Conservation (phyloP, 2,113 vertebrate species). For the Pseudorectes ferrugineus region DNA sequence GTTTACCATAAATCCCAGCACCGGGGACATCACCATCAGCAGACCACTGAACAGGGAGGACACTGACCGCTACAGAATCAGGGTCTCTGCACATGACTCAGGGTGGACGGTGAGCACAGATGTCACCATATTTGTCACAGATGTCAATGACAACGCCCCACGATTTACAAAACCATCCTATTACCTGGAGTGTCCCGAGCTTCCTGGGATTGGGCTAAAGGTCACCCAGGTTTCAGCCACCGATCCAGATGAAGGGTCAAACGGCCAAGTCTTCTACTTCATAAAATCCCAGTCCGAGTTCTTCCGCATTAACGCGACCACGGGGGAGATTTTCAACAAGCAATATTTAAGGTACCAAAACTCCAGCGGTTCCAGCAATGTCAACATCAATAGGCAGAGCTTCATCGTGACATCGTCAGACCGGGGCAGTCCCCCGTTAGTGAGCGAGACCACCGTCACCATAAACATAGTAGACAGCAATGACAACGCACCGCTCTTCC, state of each 20-base stretch:
- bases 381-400: constrained; percentile 92
- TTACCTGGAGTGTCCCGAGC: constrained; percentile 91
- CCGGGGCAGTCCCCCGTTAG: constrained; percentile 80
- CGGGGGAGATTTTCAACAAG: constrained; percentile 91
- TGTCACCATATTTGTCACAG: constrained; percentile 90
- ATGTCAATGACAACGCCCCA: constrained; percentile 93
- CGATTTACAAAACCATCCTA: constrained; percentile 91
- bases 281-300: constrained; percentile 94
- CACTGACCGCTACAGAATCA: constrained; percentile 86
- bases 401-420: constrained; percentile 95
- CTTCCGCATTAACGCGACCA: constrained; percentile 90
- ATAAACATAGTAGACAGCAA: constrained; percentile 93
- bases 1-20: constrained; percentile 86
- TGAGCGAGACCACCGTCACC: constrained; percentile 94
- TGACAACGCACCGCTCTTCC: constrained; percentile 88
- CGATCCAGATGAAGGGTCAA: constrained; percentile 87
- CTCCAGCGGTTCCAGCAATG: constrained; percentile 77
- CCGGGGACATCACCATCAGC: constrained; percentile 90
- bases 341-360: constrained; percentile 90
- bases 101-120: constrained; percentile 98
- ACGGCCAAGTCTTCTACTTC: constrained; percentile 94
- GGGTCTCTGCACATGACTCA: constrained; percentile 91
- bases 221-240: constrained; percentile 88
- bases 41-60: constrained; percentile 93
- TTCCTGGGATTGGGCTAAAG: constrained; percentile 82